Evolutionary conservation across 2,113 vertebrate species (phyloP), one percentile per base, ranked within the genome.

Genomic region (Cryptoleucopteryx plumbea): DNA sequence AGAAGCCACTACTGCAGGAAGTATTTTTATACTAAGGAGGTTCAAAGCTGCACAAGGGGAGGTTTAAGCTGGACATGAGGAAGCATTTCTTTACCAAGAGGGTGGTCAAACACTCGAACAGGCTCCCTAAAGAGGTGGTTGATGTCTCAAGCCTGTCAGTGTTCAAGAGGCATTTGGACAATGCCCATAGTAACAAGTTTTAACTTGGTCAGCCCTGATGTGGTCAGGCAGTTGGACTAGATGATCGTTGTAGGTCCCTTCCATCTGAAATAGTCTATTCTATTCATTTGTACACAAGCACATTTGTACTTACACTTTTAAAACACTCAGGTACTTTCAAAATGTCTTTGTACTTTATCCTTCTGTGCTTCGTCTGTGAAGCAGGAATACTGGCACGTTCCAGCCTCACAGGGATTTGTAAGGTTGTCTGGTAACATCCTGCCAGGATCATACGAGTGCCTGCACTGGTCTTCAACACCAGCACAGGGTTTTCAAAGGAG

Each of bases 381-480:
- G 16, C 12, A 8, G n/a, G 21, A 61, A 48, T 42, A 53, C 10
- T 16, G 32, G 47, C 62, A 55, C 1, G 1, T 75, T 72, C 53
- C n/a, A 34, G 32, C 34, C 34, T 13, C 34, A 6, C 1, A 9
- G 34, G 62, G 38, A 61, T 61, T 34, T 23, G 12, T 15, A 29
- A 66, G 50, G 8, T 2, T 6, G 7, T 8, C 15, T 6, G 26
- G 1, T 10, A 56, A 47, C 36, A 42, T 32, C 53, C 56, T 40
- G 31, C 26, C 31, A 22, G 43, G 36, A 18, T 23, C 4, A 6
- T 0, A 9, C 3, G 0, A 43, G 21, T 1, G 0, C 25, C 25
- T 47, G n/a, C 23, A 7, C 21, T 20, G 6, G 3, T 14, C 47
- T 53, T 27, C n/a, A 82, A 26, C 2, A 9, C 45, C 4, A 6